Base-by-base conservation (phyloP, 2,113 vertebrate species). In the Carassius auratus region DNA sequence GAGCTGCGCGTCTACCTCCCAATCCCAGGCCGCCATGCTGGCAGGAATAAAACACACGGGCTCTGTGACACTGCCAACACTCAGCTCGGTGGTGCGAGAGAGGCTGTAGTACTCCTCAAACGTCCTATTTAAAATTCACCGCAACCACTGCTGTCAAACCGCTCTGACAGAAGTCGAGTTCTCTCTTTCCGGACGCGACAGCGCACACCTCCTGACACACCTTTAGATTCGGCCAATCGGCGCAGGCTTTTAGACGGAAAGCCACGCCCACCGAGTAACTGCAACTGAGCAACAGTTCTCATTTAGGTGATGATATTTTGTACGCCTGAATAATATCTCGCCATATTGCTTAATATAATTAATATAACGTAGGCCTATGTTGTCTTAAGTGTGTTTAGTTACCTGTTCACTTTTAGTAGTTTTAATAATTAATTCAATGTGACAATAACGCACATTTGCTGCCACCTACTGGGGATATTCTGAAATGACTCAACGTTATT, bases 171-270 rank as follows among this genome's bases (percentile, higher is more conserved):
- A 19, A 69, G 38, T 12, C 50, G 4, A 15, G 45, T 14, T 36
- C 55, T 12, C 57, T 9, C 57, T 21, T 9, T 61, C 57, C 61
- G 90, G 92, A 93, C 91, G 50, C 88, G 69, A 90, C 90, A 7
- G n/a, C 79, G 19, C 92, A 92, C 92, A 90, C 90, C 90, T 85
- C 88, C 91, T 12, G 90, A 92, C 93, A 94, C 94, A 93, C 95
- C 94, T 91, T 92, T 90, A 62, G 7, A 61, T 75, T 81, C 15
- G 64, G 42, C 94, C 93, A 95, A 95, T 95, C 87, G 30, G 0
- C 26, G n/a, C 19, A 23, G 19, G 21, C 10, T 33, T 69, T 33
- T 4, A 19, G 17, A 52, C 1, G 19, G 1, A 5, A 74, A 36
- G 21, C 66, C 81, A 59, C 50, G 68, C 68, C 81, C 30, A 10